These are phyloP conservation scores for Berghia stephanieae DNA, from an alignment of 1,140 invertebrate genomes.

Conservation along the genomic window DNA sequence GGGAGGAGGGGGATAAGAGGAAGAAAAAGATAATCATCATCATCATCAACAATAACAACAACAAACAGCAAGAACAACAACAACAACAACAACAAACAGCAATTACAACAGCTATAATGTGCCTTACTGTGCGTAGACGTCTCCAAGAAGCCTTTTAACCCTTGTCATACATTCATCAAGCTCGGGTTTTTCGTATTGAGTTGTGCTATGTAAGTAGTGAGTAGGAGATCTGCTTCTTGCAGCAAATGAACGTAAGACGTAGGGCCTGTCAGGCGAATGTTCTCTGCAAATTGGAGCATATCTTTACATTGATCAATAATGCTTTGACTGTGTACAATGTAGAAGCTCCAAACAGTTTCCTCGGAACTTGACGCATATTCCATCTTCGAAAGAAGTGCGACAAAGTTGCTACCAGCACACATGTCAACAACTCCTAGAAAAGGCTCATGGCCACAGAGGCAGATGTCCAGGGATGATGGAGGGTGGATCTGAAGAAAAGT, in stretches of 20 bases:
- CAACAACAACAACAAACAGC: neutral
- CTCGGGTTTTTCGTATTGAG: constrained; percentile 46
- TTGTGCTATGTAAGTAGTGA: constrained; percentile 65
- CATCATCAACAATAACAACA: neutral
- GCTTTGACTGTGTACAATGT: constrained; percentile 73
- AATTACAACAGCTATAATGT: neutral
- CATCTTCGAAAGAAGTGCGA: constrained; percentile 70
- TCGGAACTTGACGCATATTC: constrained; percentile 37
- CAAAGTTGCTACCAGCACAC: constrained; percentile 72
- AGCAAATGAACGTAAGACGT: constrained; percentile 75
- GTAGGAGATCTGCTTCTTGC: constrained; percentile 75
- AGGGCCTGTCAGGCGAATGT: constrained; percentile 72
- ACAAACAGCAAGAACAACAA: neutral
- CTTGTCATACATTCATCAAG: constrained; percentile 71
- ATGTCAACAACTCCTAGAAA: constrained; percentile 78
- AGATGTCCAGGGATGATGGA: constrained; percentile 74
- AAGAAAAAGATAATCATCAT: too few species aligned
- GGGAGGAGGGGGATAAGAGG: too few species aligned
- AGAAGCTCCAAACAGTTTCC: constrained; percentile 73
- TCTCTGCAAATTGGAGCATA: constrained; percentile 70
- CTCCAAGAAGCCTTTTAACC: constrained; percentile 74
- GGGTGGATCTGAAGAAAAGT: constrained; percentile 70
- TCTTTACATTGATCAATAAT: constrained; percentile 73
- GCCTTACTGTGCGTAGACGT: constrained; percentile 74
- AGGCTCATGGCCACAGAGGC: constrained; percentile 77